These are phyloP conservation scores for Hydrolagus affinis DNA, from an alignment of 2,113 vertebrate genomes.

Conservation along the genomic window DNA sequence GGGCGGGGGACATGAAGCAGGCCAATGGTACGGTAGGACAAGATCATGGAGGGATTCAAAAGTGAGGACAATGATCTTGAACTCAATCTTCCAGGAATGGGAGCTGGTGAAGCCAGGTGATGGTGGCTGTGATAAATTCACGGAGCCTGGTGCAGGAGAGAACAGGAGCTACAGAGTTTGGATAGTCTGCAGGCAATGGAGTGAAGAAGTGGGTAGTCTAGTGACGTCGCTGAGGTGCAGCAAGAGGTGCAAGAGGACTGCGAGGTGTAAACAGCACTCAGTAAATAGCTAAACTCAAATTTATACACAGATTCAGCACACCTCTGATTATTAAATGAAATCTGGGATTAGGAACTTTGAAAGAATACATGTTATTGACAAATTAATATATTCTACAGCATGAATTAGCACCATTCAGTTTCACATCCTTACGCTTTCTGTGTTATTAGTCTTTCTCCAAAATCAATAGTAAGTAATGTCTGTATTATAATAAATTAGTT, in stretches of 20 bases:
- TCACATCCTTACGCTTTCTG: too few species aligned
- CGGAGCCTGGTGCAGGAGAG: neutral
- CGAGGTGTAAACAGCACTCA: too few species aligned
- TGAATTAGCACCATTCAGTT: too few species aligned
- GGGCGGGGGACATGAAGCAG: neutral
- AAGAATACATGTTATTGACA: too few species aligned
- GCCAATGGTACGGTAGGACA: neutral
- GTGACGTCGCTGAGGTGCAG: neutral
- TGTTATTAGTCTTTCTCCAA: too few species aligned
- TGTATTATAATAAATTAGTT: too few species aligned
- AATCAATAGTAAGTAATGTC: too few species aligned
- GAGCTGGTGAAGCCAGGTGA: neutral
- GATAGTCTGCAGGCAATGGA: neutral
- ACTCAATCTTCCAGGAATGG: neutral
- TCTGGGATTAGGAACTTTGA: too few species aligned
- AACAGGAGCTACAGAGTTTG: neutral
- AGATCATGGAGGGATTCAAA: neutral
- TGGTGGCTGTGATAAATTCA: neutral
- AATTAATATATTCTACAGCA: too few species aligned
- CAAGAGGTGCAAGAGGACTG: neutral
- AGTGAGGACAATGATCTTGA: neutral
- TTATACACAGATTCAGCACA: too few species aligned
- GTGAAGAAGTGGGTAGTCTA: neutral
- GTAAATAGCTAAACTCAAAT: too few species aligned
- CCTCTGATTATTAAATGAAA: too few species aligned